Evolutionary conservation across 2,797 vertebrate genomes (phyloP).

Genomic region (Microhierax caerulescens): DNA sequence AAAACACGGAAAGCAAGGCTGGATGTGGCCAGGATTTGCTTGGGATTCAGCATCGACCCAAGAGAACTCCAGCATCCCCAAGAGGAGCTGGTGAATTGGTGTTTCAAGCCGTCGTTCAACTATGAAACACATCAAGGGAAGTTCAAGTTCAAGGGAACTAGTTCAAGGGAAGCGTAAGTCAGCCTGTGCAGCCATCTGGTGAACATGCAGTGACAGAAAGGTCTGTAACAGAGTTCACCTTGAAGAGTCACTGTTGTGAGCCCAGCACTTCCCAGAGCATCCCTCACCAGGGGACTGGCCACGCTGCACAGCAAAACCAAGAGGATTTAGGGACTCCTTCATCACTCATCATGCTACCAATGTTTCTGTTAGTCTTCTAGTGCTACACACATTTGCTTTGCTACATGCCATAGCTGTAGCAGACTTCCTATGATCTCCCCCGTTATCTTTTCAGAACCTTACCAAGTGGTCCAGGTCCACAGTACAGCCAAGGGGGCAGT

Average conservation of each 20-base stretch:
- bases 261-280: not conserved
- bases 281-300: not conserved
- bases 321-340: not conserved
- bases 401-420: not conserved
- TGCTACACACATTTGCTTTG: not conserved
- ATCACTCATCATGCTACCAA: not conserved
- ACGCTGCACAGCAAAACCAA: not conserved
- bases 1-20: not conserved
- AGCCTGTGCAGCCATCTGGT: not conserved
- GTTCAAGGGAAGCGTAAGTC: fast-evolving
- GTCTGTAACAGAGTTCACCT: not conserved
- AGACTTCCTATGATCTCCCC: not conserved
- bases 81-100: not conserved
- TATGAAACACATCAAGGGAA: not conserved
- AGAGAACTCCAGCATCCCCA: not conserved
- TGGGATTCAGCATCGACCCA: not conserved
- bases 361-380: not conserved
- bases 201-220: not conserved
- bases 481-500: not conserved
- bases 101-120: not conserved
- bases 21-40: not conserved
- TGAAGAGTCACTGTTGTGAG: not conserved
- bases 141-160: not conserved
- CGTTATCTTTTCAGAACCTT: not conserved
- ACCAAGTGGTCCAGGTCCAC: not conserved